Evolutionary conservation across 2,797 vertebrate species (phyloP), one percentile per base, ranked within the genome.

Genomic region (Sebastes melanostomus): DNA sequence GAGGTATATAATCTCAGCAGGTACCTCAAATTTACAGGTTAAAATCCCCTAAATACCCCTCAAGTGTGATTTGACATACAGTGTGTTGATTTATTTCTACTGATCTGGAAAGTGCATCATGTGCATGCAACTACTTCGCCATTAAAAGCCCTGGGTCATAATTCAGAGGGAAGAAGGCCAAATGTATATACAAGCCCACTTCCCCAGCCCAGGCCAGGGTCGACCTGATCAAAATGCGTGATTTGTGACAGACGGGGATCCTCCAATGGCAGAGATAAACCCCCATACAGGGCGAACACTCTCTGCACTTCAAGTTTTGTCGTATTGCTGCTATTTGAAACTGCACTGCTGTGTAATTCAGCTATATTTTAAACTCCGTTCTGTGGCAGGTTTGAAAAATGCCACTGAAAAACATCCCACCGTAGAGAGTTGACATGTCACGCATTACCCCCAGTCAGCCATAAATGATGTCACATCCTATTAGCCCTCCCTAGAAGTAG

Each of bases 381-480:
- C 34, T 22, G 70, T 66, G 85, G 69, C 87, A 85, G 70, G 59
- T 83, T 77, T 83, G 65, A 82, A 81, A 82, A 77, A 78, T 63
- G 9, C 79, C 63, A 32, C 30, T 32, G 70, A 83, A 81, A 89
- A 77, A 75, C 68, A 68, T 68, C 76, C 65, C 58, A 66, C 70
- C 66, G 7, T 58, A 29, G 82, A 85, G 84, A 83, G 80, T 36
- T 81, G 63, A 90, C 69, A 78, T 85, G 89, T 89, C 84, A 90
- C 86, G 82, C 75, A 60, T 90, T 79, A 82, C 82, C 80, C 82
- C 77, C 71, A 87, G 88, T 89, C 86, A 80, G 77, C 82, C 80
- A 55, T 92, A 90, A 87, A 89, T 85, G 86, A 93, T 93, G 92
- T 93, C 91, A 90, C 85, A 88, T 92, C 90, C 89, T 87, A 93